Evolutionary conservation across 2,113 vertebrate genomes (phyloP).

Genomic region (Pycnonotus jocosus): DNA sequence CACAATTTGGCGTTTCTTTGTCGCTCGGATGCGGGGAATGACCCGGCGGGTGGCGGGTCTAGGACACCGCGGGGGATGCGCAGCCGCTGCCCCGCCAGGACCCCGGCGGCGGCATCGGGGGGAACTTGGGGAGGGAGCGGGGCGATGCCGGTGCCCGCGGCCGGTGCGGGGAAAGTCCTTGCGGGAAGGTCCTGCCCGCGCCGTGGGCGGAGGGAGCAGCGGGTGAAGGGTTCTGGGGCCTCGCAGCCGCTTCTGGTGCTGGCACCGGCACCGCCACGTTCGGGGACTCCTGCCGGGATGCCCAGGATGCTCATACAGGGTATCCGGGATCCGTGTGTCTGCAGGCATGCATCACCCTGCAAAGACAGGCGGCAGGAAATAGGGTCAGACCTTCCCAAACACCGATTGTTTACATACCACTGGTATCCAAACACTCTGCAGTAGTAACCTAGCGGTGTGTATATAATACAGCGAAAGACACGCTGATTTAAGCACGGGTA

Average conservation of each 20-base stretch:
- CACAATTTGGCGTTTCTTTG: rapidly evolving
- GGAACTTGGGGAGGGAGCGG: background rate
- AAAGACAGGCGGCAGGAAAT: background rate
- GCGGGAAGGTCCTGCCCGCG: background rate
- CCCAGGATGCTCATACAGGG: rapidly evolving
- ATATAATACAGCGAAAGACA: rapidly evolving
- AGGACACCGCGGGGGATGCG: background rate
- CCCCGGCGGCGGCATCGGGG: background rate
- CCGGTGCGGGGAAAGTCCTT: background rate
- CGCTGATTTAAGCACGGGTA: background rate
- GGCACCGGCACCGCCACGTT: background rate
- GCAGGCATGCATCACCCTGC: background rate
- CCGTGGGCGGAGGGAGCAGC: background rate
- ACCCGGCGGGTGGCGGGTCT: background rate
- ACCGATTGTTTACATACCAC: rapidly evolving
- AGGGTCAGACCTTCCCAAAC: background rate
- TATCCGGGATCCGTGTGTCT: rapidly evolving
- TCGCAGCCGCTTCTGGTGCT: background rate
- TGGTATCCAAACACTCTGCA: background rate
- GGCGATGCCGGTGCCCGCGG: background rate
- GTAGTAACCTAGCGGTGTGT: background rate
- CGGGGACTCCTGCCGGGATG: background rate
- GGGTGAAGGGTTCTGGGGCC: background rate
- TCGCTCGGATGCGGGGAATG: background rate
- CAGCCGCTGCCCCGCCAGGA: background rate